A percentile compares a stretch with the other conserved stretches of the same genome.
Evolutionary conservation across 2,113 vertebrate species (phyloP).

Genomic region (Phylloscopus trochiloides): DNA sequence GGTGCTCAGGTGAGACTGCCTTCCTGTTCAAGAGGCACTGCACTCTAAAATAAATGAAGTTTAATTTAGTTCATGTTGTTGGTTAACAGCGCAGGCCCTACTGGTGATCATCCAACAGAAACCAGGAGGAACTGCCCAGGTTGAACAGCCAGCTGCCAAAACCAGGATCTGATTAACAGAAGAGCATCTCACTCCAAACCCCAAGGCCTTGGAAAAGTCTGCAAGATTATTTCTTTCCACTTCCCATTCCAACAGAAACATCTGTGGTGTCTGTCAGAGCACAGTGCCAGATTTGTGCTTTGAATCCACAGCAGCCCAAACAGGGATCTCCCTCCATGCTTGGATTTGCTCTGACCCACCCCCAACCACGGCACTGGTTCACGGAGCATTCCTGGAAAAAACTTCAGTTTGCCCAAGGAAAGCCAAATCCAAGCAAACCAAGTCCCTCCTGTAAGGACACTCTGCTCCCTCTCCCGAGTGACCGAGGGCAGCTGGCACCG

Average conservation of each 20-base stretch:
- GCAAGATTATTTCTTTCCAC: not conserved
- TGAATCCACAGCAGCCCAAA: not conserved
- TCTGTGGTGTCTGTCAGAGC: not conserved
- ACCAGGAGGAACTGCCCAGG: not conserved
- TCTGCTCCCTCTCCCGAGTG: not conserved
- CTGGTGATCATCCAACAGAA: not conserved
- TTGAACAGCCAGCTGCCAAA: not conserved
- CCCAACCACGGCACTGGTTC: not conserved
- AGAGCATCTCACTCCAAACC: not conserved
- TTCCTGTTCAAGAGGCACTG: not conserved
- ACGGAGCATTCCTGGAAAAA: not conserved
- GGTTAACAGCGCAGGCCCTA: fast-evolving
- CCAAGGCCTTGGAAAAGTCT: not conserved
- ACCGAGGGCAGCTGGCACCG: not conserved
- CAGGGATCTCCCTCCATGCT: not conserved
- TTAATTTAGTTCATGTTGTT: not conserved
- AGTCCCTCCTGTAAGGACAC: not conserved
- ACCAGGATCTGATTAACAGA: not conserved
- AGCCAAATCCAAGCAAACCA: not conserved
- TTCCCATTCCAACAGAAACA: not conserved
- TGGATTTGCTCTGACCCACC: not conserved
- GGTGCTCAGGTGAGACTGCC: not conserved
- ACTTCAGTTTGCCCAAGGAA: not conserved
- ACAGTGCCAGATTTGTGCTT: not conserved
- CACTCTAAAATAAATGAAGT: not conserved